Base-by-base conservation (phyloP, 2,113 vertebrate species). In the Egretta garzetta region DNA sequence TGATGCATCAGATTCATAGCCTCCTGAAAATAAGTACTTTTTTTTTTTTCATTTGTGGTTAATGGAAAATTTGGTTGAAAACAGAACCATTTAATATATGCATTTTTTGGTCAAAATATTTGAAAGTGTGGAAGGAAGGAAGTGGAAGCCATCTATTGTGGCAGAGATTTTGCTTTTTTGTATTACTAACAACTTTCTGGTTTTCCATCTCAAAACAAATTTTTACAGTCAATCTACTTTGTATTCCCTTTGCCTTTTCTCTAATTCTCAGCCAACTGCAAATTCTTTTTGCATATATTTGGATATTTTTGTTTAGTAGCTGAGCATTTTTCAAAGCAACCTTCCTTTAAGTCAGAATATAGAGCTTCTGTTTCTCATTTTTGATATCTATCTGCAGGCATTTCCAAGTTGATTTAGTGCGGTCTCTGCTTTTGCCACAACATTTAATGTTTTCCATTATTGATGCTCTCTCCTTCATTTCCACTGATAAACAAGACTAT, bases 21-120 rank as follows among this genome's bases (percentile, higher is more conserved):
- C 58, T 43, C 15, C 60, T 43, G 67, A 94, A 80, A 96, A 72
- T 39, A 95, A 89, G 56, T 60, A 70, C 37, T 49, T 67, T 94
- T 92, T 96, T 41, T 41, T 89, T 94, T 96, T 94, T 90, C 59
- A 89, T 92, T 92, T 92, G 37, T 58, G 24, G 22, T 27, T 93
- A 70, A 85, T 88, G 63, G 43, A 58, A 84, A 95, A 41, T 59
- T 74, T 56, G 37, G 4, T 53, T 79, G 59, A 66, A 94, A 96
- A 74, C 22, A 94, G 80, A 88, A 30, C 43, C 35, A 41, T 37
- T 33, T 21, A 27, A 72, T 41, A 14, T 53, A 13, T 53, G 37
- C 26, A 53, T 66, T 62, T 92, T 67, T 56, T 49, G 2, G 4
- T 80, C 43, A 83, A 62, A 77, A 50, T 10, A 2, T 32, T 86